A percentile compares a stretch with the other conserved stretches of the same genome.
phyloP scores from a whole-genome alignment of 2,113 vertebrate genomes.

The Eubucco bourcierii region DNA sequence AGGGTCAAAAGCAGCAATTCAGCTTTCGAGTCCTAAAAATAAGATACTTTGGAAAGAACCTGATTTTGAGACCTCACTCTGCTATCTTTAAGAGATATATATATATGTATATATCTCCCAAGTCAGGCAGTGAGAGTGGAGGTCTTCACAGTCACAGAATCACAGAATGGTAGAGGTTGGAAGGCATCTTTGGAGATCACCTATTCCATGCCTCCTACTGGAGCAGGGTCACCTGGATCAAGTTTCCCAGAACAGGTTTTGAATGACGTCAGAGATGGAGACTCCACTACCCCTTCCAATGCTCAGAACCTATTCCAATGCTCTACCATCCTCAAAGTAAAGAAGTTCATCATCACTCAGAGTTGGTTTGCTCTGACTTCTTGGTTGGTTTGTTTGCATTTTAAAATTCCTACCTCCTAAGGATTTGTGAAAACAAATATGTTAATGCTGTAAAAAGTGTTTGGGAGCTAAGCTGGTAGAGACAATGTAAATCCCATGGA shows the following conservation, averaged over 20 bases:
- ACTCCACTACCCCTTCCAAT: too few relatives aligned
- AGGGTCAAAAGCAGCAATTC: background rate
- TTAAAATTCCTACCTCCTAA: background rate
- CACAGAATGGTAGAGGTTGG: too few relatives aligned
- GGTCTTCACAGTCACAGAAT: rapidly evolving
- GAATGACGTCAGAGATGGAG: too few relatives aligned
- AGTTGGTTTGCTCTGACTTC: background rate
- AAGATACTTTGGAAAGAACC: background rate
- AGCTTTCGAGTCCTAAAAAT: background rate
- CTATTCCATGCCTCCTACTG: too few relatives aligned
- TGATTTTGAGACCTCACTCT: background rate
- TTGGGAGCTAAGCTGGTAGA: background rate
- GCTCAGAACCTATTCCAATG: too few relatives aligned
- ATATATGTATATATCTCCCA: too few relatives aligned
- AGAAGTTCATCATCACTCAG: background rate
- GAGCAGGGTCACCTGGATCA: too few relatives aligned
- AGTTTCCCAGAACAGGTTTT: too few relatives aligned
- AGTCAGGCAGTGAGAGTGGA: rapidly evolving
- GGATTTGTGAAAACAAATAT: background rate
- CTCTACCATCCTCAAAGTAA: too few relatives aligned
- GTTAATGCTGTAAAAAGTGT: background rate
- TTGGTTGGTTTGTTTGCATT: background rate
- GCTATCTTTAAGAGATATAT: too few relatives aligned
- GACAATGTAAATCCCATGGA: background rate
- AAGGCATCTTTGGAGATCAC: too few relatives aligned